Evolutionary conservation across 1,140 invertebrate genomes (phyloP), one percentile per base, ranked within the genome.

Genomic region (Probaryconus sp.): DNA sequence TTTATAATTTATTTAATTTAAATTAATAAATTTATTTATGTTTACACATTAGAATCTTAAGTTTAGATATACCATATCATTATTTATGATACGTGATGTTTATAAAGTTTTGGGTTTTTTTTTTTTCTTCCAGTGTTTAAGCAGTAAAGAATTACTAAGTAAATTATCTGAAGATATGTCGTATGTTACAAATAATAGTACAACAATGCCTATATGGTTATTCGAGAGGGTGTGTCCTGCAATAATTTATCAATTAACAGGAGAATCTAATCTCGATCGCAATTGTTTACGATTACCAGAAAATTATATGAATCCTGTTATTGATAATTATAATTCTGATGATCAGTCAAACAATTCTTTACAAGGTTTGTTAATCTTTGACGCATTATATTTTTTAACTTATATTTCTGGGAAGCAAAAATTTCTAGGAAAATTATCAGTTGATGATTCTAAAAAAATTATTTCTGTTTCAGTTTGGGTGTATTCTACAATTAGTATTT

Each of bases 401-500:
- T 7, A 7, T 4, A 7, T 4, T 24, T 24, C 7, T 24, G 21
- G 7, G 21, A 24, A 24, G 7, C 7, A 4, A 4, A 24, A 4
- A 24, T 24, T 24, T 24, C 3, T 24, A 4, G 21, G 7, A 20
- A 7, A 13, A 13, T n/a, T 4, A n/a, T 31, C 26, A 5, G 5
- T 16, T 17, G n/a, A n/a, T n/a, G n/a, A n/a, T 58, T 50, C 11
- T 18, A 24, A n/a, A n/a, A n/a, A n/a, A n/a, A 28, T 61, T 67
- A 50, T 70, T 56, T 78, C 67, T 9, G 40, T 88, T 89, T 70
- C 84, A 92, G 94, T 94, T 7, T 97, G 95, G 95, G 76, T 95
- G 7, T 97, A 95, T 83, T 93, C 94, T 0, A 92, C 90, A 13
- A 77, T 93, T 26, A 93, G 94, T 70, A 94, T 97, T 71, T 83